phyloP scores from a whole-genome alignment of 2,113 vertebrate genomes.

The Leptobrachium ailaonicum region DNA sequence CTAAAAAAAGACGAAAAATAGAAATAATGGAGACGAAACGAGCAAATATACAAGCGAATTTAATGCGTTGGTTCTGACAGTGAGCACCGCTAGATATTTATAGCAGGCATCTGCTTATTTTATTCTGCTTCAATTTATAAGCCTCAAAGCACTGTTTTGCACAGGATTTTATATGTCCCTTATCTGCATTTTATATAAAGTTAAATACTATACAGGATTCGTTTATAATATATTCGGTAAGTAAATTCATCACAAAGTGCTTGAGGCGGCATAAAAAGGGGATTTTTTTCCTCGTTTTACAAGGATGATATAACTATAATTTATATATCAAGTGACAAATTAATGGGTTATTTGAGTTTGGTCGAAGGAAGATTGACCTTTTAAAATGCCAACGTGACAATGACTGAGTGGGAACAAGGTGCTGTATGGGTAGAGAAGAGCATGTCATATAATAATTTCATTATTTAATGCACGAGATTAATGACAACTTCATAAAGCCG shows the following conservation, averaged over 20 bases:
- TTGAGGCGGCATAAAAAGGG: too few relatives aligned
- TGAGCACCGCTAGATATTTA: conserved; percentile 22
- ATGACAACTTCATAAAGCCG: background rate
- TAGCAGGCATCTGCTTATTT: conserved; percentile 37
- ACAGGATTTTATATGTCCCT: conserved; percentile 11
- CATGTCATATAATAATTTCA: background rate
- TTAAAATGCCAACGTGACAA: background rate
- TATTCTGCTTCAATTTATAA: conserved; percentile 14
- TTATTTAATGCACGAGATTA: background rate
- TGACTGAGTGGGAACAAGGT: background rate
- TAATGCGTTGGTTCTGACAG: conserved; percentile 7
- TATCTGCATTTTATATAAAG: background rate
- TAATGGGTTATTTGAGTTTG: background rate
- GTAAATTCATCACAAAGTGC: too few relatives aligned
- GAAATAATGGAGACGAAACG: background rate
- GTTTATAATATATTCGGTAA: too few relatives aligned
- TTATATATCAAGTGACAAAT: background rate
- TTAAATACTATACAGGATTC: background rate
- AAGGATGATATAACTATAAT: too few relatives aligned
- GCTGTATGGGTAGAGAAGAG: background rate
- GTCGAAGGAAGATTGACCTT: background rate
- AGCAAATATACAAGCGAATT: conserved; percentile 17
- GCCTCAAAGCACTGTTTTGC: background rate
- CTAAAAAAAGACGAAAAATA: background rate
- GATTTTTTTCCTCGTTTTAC: too few relatives aligned